phyloP scores from a whole-genome alignment of 2,797 vertebrate species.

The Syngnathus rostellatus region DNA sequence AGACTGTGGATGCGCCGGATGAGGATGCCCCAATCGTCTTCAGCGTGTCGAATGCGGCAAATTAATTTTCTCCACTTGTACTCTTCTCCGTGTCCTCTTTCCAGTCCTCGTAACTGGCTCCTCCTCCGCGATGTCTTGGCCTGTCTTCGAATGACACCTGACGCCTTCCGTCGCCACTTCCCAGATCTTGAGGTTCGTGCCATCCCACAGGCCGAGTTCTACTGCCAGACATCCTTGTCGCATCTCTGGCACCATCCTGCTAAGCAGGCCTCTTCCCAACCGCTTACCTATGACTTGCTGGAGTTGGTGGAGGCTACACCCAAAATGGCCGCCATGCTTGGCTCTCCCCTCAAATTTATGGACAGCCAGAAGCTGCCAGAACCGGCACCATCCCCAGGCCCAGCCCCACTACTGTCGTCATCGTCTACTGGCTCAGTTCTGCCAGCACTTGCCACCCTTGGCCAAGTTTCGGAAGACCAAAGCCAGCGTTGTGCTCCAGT shows the following conservation, averaged over 20 bases:
- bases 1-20: no score
- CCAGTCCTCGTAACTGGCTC: slow-evolving; percentile 88
- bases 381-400: slow-evolving; percentile 14
- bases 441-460: background rate
- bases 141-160: slow-evolving; percentile 81
- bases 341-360: slow-evolving; percentile 83
- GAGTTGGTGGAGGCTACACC: slow-evolving; percentile 87
- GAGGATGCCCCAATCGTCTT: no score
- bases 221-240: slow-evolving; percentile 84
- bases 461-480: no score
- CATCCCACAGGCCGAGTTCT: slow-evolving; percentile 85
- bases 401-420: slow-evolving; percentile 5
- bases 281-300: slow-evolving; percentile 86
- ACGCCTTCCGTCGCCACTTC: slow-evolving; percentile 80
- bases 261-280: slow-evolving; percentile 82
- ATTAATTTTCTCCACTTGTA: background rate
- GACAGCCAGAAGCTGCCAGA: slow-evolving; percentile 62
- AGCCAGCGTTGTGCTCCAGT: no score
- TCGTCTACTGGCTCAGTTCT: background rate
- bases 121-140: slow-evolving; percentile 84
- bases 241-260: slow-evolving; percentile 83
- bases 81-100: background rate
- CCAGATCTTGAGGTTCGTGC: slow-evolving; percentile 85
- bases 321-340: slow-evolving; percentile 83
- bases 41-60: background rate